A percentile compares a stretch with the other conserved stretches of the same genome.
Conservation (phyloP, 2,113 vertebrate genomes). For the Nothoprocta pentlandii region DNA sequence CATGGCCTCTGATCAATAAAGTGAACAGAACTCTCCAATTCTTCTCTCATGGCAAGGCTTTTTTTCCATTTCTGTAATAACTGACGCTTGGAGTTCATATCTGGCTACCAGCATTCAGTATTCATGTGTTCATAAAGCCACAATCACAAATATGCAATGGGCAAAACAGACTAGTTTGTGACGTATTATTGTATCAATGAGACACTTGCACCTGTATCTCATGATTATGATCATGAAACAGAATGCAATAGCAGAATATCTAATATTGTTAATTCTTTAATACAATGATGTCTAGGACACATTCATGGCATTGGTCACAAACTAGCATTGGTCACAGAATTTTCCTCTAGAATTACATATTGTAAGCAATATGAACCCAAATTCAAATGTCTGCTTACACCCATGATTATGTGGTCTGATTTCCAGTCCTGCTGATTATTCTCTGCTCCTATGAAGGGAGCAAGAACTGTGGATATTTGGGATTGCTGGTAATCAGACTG, state of each 20-base stretch:
- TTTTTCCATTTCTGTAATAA: not conserved
- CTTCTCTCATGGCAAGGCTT: not conserved
- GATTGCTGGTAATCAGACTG: not conserved
- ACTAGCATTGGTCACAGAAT: not conserved
- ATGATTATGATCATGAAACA: not conserved
- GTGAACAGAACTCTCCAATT: not conserved
- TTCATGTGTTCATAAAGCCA: not conserved
- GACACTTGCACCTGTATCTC: not conserved
- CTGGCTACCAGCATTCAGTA: rapidly evolving
- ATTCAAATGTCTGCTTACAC: not conserved
- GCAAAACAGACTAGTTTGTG: not conserved
- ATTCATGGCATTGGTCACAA: not conserved
- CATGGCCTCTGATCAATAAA: slow-evolving; percentile 13
- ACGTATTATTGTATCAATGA: not conserved
- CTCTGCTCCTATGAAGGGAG: not conserved
- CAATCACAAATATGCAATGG: not conserved
- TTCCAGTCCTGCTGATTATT: not conserved
- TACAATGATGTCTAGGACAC: not conserved
- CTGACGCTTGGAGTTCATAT: not conserved
- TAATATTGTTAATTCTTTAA: rapidly evolving
- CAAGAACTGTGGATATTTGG: not conserved
- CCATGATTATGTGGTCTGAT: not conserved
- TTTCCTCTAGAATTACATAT: not conserved
- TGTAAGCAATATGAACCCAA: not conserved
- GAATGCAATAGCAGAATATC: not conserved